These are phyloP conservation scores for Hucho hucho DNA, from an alignment of 2,113 vertebrate species.

Conservation along the genomic window DNA sequence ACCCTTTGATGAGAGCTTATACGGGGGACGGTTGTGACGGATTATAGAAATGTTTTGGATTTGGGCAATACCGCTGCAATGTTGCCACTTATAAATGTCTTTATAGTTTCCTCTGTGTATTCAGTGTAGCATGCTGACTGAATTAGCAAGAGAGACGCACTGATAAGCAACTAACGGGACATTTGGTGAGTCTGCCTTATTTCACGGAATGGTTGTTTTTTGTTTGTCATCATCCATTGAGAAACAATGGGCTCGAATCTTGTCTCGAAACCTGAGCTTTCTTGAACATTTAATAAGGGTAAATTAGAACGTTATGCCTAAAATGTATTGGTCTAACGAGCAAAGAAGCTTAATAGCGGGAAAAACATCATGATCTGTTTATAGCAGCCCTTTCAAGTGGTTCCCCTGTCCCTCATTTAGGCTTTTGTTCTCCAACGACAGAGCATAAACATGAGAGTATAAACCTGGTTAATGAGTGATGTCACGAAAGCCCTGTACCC, in stretches of 20 bases:
- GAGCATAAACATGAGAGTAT: constrained; percentile 49
- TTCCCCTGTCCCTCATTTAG: constrained; percentile 48
- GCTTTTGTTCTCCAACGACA: constrained; percentile 51
- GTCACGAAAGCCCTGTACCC: constrained; percentile 31
- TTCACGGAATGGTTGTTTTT: constrained; percentile 10
- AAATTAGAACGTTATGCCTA: constrained; percentile 48
- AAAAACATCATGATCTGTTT: constrained; percentile 60
- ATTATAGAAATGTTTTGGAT: background rate
- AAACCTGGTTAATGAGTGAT: constrained; percentile 51
- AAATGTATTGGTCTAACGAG: constrained; percentile 55
- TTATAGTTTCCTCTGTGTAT: background rate
- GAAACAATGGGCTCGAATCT: constrained; percentile 29
- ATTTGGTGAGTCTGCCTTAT: background rate
- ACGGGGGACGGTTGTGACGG: background rate
- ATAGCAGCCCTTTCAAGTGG: constrained; percentile 59
- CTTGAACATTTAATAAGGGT: constrained; percentile 49
- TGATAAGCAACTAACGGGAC: background rate
- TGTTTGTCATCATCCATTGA: constrained; percentile 1
- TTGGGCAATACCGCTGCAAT: background rate
- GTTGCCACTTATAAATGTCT: background rate
- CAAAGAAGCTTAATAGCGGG: constrained; percentile 49
- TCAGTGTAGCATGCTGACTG: constrained; percentile 1
- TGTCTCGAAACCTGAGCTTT: constrained; percentile 34
- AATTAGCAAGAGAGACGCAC: background rate
- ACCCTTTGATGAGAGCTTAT: constrained; percentile 7